phyloP scores from a whole-genome alignment of 2,113 vertebrate genomes.

The Gulo gulo region DNA sequence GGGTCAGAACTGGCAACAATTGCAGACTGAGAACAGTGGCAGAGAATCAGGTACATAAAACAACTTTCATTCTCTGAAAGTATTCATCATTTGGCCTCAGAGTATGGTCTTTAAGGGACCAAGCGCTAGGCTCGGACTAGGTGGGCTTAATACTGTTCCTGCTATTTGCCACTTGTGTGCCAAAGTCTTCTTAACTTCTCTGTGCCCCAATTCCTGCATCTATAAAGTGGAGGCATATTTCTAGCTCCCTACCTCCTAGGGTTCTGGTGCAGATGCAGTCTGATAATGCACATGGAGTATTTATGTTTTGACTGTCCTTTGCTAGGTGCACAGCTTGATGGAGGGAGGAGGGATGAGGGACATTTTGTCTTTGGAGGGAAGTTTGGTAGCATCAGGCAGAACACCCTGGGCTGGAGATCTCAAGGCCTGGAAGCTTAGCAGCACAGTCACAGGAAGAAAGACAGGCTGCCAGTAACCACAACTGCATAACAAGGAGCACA shows the following conservation, averaged over 20 bases:
- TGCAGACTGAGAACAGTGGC: not conserved
- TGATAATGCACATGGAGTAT: accelerated
- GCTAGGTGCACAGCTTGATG: not conserved
- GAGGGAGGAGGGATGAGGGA: not conserved
- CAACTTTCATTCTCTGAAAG: not conserved
- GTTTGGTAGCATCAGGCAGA: not conserved
- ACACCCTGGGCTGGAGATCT: not conserved
- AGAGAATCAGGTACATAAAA: not conserved
- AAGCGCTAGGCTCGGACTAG: not conserved
- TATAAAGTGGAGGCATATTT: not conserved
- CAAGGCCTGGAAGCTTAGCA: not conserved
- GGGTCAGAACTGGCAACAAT: not conserved
- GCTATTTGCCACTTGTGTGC: not conserved
- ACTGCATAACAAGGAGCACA: accelerated
- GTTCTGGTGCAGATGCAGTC: not conserved
- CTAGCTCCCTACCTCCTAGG: not conserved
- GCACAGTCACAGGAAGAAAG: not conserved
- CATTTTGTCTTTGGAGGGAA: not conserved
- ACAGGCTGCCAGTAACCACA: not conserved
- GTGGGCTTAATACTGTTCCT: not conserved
- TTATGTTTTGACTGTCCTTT: not conserved
- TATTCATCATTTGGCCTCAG: not conserved
- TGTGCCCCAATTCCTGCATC: not conserved
- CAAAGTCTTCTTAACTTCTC: not conserved
- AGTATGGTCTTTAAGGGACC: not conserved